These are phyloP conservation scores for Theocolax elegans DNA, from an alignment of 1,140 invertebrate species.

Conservation along the genomic window DNA sequence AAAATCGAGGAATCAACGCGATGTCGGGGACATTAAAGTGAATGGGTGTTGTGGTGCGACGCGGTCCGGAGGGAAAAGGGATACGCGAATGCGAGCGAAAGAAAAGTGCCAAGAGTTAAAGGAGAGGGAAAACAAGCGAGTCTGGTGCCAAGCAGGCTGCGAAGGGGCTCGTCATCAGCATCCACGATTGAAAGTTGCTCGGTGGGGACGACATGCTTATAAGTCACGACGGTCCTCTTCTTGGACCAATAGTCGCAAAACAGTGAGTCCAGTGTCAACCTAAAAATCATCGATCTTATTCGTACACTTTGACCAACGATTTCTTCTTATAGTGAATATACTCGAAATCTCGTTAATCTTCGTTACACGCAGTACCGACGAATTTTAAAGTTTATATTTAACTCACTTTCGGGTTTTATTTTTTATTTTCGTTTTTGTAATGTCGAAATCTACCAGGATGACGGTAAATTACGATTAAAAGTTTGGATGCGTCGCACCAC, in stretches of 20 bases:
- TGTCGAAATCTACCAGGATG: too few relatives aligned
- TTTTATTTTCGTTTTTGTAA: too few relatives aligned
- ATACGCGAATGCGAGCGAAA: background rate
- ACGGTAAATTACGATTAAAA: too few relatives aligned
- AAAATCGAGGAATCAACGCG: background rate
- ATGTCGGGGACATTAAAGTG: background rate
- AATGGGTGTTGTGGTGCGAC: too few relatives aligned
- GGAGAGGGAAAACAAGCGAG: constrained; percentile 43
- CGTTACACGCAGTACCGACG: too few relatives aligned
- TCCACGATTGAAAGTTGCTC: constrained; percentile 53
- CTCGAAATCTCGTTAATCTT: too few relatives aligned
- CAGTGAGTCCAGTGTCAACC: constrained; percentile 49
- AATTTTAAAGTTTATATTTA: too few relatives aligned
- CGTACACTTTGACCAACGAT: background rate
- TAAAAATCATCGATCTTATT: constrained; percentile 25
- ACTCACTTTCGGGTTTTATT: too few relatives aligned
- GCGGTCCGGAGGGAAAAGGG: background rate
- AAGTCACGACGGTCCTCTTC: constrained; percentile 59
- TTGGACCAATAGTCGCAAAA: constrained; percentile 65
- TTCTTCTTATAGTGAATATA: background rate
- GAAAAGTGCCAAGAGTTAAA: background rate
- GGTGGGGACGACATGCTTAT: constrained; percentile 65
- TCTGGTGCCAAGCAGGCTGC: constrained; percentile 65
- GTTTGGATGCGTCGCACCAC: background rate
- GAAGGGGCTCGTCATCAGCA: constrained; percentile 59